Evolutionary conservation across 2,797 vertebrate genomes (phyloP).

Genomic region (Sebastes jordani): DNA sequence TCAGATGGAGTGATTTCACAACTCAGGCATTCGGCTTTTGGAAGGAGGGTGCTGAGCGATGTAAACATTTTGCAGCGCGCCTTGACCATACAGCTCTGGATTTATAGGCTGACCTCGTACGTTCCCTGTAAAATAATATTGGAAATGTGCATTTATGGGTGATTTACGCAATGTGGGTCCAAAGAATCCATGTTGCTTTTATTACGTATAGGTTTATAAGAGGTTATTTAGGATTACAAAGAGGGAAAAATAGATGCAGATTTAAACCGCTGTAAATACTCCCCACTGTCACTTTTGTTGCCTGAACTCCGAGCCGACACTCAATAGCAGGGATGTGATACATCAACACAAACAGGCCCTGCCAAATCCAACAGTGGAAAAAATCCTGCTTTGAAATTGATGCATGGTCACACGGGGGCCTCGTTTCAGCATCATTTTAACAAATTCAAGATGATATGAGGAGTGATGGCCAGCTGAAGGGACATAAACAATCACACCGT

Average conservation of each 20-base stretch:
- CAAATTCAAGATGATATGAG: slow-evolving; percentile 24
- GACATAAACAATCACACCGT: background rate
- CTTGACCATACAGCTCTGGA: background rate
- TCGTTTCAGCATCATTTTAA: slow-evolving; percentile 14
- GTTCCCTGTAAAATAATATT: slow-evolving; percentile 26
- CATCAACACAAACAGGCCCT: background rate
- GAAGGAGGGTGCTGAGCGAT: slow-evolving; percentile 29
- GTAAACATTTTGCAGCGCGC: slow-evolving; percentile 52
- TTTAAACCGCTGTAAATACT: slow-evolving; percentile 13
- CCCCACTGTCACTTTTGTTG: background rate
- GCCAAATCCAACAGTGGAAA: slow-evolving; percentile 52
- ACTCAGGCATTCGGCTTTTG: slow-evolving; percentile 51
- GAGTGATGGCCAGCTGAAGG: background rate
- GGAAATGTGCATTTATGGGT: background rate
- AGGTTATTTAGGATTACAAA: background rate
- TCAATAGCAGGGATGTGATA: slow-evolving; percentile 21
- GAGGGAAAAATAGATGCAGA: background rate
- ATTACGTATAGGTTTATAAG: background rate
- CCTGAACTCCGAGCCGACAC: background rate
- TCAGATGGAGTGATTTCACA: slow-evolving; percentile 59
- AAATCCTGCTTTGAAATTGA: slow-evolving; percentile 30
- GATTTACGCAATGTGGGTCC: background rate
- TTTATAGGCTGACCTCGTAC: background rate
- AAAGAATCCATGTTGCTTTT: background rate
- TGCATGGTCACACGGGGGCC: background rate